Percentiles rank a stretch among this genome's conserved stretches.
Evolutionary conservation across 2,888 invertebrate genomes (phyloP).

Genomic region (Asteroscopus sphinx): DNA sequence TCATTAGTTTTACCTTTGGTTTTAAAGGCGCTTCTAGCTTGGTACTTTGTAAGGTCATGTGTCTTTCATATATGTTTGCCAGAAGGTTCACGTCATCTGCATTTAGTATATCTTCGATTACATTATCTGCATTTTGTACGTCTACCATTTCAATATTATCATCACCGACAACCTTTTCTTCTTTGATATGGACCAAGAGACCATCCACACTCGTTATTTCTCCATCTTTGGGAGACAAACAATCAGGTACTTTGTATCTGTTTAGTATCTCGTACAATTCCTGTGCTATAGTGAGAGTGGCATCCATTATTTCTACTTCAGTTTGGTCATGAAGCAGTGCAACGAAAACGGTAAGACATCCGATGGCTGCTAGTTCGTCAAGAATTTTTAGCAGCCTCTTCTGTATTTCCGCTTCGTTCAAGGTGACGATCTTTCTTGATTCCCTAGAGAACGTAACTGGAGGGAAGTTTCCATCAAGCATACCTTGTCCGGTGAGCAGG

Average conservation of each 20-base stretch:
- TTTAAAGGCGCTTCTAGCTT: constrained; percentile 61
- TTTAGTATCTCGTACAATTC: constrained; percentile 88
- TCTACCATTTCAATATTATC: constrained; percentile 61
- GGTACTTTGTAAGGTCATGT: constrained; percentile 76
- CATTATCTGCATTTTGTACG: constrained; percentile 63
- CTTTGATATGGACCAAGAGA: constrained; percentile 66
- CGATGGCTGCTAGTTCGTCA: constrained; percentile 91
- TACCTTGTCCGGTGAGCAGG: constrained; percentile 93
- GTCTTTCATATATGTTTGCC: constrained; percentile 90
- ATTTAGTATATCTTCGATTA: constrained; percentile 92
- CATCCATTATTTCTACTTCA: constrained; percentile 92
- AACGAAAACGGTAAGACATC: constrained; percentile 92
- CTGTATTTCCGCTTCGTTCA: constrained; percentile 92
- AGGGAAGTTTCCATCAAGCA: constrained; percentile 95
- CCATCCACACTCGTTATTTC: constrained; percentile 70
- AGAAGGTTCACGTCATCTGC: constrained; percentile 91
- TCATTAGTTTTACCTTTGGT: constrained; percentile 71
- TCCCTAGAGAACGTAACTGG: constrained; percentile 94
- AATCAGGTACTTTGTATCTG: constrained; percentile 86
- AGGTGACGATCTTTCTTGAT: constrained; percentile 93
- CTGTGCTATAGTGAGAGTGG: constrained; percentile 88
- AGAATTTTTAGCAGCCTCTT: constrained; percentile 91
- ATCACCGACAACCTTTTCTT: constrained; percentile 57
- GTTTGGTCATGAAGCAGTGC: constrained; percentile 92
- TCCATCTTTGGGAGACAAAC: constrained; percentile 66